phyloP scores from a whole-genome alignment of 2,888 invertebrate species.

The Lydus trimaculatus region DNA sequence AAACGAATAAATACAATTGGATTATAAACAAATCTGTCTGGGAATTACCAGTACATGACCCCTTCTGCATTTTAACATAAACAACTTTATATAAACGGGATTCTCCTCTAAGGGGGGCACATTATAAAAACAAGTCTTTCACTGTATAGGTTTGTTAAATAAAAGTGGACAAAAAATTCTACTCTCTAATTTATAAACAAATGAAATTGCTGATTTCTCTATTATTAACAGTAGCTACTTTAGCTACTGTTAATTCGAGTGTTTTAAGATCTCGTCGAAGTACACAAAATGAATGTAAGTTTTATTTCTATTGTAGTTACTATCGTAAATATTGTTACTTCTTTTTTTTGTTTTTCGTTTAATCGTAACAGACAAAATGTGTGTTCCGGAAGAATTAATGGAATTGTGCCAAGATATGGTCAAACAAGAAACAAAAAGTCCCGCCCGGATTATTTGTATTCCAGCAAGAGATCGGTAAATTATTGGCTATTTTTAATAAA shows the following conservation, averaged over 20 bases:
- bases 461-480: conserved; percentile 75
- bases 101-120: not conserved
- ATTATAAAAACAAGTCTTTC: not conserved
- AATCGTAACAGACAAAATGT: conserved; percentile 70
- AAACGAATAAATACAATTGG: too few relatives aligned
- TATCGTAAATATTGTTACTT: not conserved
- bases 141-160: not conserved
- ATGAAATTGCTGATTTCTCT: not conserved
- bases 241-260: not conserved
- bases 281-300: conserved; percentile 39
- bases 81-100: not conserved
- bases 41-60: not conserved
- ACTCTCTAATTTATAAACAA: not conserved
- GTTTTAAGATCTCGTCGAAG: conserved; percentile 28
- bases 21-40: not conserved
- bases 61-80: not conserved
- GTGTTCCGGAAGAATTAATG: conserved; percentile 72
- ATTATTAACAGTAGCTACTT: not conserved
- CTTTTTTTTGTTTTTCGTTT: conserved; percentile 6
- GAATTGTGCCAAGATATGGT: conserved; percentile 74
- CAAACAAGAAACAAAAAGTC: conserved; percentile 66
- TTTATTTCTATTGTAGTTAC: not conserved
- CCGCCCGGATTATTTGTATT: conserved; percentile 69
- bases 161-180: not conserved
- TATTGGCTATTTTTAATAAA: conserved; percentile 9